phyloP scores from a whole-genome alignment of 2,888 invertebrate species.

The Tiliacea aurago region DNA sequence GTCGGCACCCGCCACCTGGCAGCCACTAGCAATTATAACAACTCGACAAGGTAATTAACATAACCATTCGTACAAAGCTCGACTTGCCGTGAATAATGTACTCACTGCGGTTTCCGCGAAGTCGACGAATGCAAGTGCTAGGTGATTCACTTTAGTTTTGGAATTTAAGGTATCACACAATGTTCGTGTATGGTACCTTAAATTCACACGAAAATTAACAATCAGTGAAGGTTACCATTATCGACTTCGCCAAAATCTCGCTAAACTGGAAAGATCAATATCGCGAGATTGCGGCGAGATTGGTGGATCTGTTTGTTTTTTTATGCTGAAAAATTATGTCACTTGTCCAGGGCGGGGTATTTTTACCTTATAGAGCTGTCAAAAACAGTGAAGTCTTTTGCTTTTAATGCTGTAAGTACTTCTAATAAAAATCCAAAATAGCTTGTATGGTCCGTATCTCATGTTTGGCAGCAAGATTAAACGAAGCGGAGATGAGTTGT shows the following conservation, averaged over 20 bases:
- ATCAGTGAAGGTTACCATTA: neutral
- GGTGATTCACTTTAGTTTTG: constrained; percentile 31
- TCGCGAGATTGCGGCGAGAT: too few species aligned
- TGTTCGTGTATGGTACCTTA: too few species aligned
- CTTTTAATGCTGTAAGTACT: neutral
- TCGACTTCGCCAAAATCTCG: too few species aligned
- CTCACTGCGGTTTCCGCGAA: constrained; percentile 31
- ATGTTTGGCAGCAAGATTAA: constrained; percentile 29
- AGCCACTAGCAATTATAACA: constrained; percentile 54
- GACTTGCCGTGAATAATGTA: constrained; percentile 45
- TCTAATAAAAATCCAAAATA: constrained; percentile 9
- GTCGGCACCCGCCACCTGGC: constrained; percentile 26
- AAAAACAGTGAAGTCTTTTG: neutral
- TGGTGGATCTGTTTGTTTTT: too few species aligned
- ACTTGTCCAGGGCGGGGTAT: neutral
- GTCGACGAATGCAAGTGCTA: constrained; percentile 3
- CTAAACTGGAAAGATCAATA: too few species aligned
- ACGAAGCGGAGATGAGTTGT: constrained; percentile 51
- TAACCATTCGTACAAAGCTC: constrained; percentile 43
- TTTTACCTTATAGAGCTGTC: neutral
- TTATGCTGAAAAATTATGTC: neutral
- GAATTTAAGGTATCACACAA: neutral
- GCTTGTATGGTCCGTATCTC: constrained; percentile 13
- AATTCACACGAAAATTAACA: neutral
- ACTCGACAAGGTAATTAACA: constrained; percentile 54